Percentiles rank a stretch among this genome's conserved stretches.
Evolutionary conservation across 1,140 invertebrate genomes (phyloP).

Genomic region (Pseudobourletiella spinata): DNA sequence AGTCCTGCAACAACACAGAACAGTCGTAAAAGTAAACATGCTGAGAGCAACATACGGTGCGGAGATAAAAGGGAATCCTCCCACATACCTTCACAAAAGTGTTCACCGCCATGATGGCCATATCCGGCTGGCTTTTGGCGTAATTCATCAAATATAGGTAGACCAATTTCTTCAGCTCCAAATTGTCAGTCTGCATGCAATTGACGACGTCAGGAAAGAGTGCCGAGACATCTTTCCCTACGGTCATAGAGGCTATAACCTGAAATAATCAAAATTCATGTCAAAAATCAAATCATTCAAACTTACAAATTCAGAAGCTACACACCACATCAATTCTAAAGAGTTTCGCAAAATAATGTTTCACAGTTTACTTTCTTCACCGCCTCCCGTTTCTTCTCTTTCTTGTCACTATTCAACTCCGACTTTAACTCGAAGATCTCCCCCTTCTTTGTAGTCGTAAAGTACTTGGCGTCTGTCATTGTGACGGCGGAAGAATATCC

Average conservation of each 20-base stretch:
- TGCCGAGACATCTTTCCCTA: conserved; percentile 91
- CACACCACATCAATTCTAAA: neutral
- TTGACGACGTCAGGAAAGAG: conserved; percentile 99
- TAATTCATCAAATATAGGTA: conserved; percentile 99
- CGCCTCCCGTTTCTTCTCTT: conserved; percentile 99
- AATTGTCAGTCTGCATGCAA: conserved; percentile 99
- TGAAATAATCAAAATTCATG: conserved; percentile 41
- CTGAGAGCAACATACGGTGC: no score
- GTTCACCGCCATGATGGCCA: conserved; percentile 99
- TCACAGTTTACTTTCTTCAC: conserved; percentile 92
- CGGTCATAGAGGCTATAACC: conserved; percentile 99
- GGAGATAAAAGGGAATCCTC: no score
- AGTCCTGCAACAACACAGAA: conserved; percentile 61
- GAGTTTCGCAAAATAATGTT: neutral
- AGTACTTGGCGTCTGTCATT: conserved; percentile 99
- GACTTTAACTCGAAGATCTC: conserved; percentile 99
- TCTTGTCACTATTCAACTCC: conserved; percentile 98
- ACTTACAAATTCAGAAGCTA: neutral
- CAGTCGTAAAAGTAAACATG: no score
- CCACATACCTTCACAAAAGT: conserved; percentile 98
- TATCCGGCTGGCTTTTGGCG: conserved; percentile 99
- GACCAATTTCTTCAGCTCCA: conserved; percentile 98
- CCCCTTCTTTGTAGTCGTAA: conserved; percentile 98
- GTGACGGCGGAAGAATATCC: no score
- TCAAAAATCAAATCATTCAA: neutral